Conservation (phyloP, 35 echinoderm and acorn worm species). For the Acanthaster planci region DNA sequence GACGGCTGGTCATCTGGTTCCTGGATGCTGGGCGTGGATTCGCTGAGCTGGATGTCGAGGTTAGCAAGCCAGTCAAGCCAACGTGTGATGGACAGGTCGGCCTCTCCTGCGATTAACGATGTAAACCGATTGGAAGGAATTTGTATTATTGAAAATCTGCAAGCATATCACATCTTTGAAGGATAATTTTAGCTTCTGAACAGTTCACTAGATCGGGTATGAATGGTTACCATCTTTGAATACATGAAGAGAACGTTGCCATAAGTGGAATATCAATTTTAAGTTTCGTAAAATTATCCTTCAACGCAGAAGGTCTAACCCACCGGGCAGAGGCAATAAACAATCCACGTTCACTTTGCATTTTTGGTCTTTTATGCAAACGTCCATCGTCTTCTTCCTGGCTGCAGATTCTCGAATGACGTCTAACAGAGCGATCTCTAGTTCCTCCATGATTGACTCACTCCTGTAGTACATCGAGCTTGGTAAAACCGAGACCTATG, state of each 20-base stretch:
- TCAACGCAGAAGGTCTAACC: not conserved
- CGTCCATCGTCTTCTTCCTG: not conserved
- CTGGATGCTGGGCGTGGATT: not conserved
- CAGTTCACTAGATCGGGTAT: no score
- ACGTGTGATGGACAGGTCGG: not conserved
- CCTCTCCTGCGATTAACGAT: not conserved
- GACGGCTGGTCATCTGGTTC: not conserved
- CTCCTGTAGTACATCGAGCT: not conserved
- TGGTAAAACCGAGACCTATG: not conserved
- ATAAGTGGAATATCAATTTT: no score
- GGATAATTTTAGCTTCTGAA: no score
- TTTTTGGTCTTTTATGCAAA: not conserved
- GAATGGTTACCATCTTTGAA: no score
- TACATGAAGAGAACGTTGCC: no score
- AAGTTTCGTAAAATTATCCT: no score
- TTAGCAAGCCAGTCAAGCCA: slow-evolving; percentile 16
- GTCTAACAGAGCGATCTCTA: not conserved
- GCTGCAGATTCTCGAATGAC: not conserved
- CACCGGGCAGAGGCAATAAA: not conserved
- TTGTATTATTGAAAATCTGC: no score
- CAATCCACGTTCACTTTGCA: not conserved
- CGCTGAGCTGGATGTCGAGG: slow-evolving; percentile 2
- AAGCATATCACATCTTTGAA: no score
- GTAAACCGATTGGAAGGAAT: no score
- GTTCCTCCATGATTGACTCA: not conserved